Base-by-base conservation (phyloP, 2,113 vertebrate species). In the Willisornis vidua region DNA sequence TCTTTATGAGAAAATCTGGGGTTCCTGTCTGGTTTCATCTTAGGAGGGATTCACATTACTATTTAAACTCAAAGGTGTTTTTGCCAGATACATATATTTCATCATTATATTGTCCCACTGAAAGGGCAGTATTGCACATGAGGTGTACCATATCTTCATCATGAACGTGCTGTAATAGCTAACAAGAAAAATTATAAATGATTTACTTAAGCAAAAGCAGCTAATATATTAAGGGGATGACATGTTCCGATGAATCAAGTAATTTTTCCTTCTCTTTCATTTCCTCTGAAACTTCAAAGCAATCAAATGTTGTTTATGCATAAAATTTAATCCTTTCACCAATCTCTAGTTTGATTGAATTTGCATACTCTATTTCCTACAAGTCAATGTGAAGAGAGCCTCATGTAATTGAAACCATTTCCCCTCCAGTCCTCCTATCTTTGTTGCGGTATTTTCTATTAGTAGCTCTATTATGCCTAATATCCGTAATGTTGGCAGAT, bases 331-430 rank as follows among this genome's bases (percentile, higher is more conserved):
- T 98, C 90, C 87, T 96, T 97, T 96, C 94, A 97, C 87, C 96
- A 97, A 98, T 96, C 94, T 97, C 89, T 96, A 97, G 83, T 94
- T 97, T 97, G 96, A 98, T 96, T 97, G 96, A 98, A 97, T 98
- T 98, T 98, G 95, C 97, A 98, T 97, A 98, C 94, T 93, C 93
- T 96, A 97, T 98, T 97, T 98, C 94, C 95, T 92, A 81, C 72
- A 95, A 97, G 97, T 96, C 96, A 96, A 82, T 71, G 87, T 71
- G 91, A 94, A 97, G 93, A 96, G 95, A 97, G 67, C 82, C 79
- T 97, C 86, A 63, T 83, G 87, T 96, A 97, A 97, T 97, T 98
- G 97, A 97, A 97, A 95, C 81, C 59, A 94, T 96, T 97, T 97
- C 95, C 93, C 87, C 94, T 96, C 82, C 85, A 96, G 93, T 92